A percentile compares a stretch with the other conserved stretches of the same genome.
These are phyloP conservation scores for Nicator chloris DNA, from an alignment of 2,113 vertebrate species.

Conservation along the genomic window DNA sequence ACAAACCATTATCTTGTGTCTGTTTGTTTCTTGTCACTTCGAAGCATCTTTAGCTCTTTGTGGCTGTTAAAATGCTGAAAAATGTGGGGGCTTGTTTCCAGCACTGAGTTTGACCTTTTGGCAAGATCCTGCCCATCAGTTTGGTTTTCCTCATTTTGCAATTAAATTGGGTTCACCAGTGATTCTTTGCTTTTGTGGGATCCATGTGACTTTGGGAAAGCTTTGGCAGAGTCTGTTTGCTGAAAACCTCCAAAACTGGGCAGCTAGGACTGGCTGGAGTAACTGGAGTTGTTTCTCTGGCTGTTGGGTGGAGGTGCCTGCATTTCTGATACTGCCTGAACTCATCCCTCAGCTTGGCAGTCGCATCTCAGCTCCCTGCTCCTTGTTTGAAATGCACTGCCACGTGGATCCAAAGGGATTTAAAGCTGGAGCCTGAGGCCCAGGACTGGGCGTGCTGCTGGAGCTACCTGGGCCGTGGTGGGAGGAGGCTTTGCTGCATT, in stretches of 20 bases:
- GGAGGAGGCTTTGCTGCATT: background rate
- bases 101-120: background rate
- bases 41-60: background rate
- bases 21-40: background rate
- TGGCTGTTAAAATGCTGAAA: background rate
- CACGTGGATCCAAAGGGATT: background rate
- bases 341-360: background rate
- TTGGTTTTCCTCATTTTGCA: background rate
- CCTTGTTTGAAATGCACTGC: background rate
- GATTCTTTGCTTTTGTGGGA: background rate
- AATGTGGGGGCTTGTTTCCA: background rate
- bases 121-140: background rate
- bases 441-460: background rate
- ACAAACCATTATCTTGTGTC: accelerated
- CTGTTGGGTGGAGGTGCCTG: background rate
- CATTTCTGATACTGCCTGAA: background rate
- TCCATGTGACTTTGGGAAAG: background rate
- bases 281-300: background rate
- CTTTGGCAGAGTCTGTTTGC: background rate
- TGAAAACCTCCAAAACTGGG: background rate
- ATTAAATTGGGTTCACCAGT: background rate
- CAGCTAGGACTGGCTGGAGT: background rate
- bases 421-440: accelerated
- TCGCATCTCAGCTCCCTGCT: background rate
- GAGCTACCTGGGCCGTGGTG: background rate